Percentiles rank a stretch among this genome's conserved stretches.
These are phyloP conservation scores for Eupithecia subfuscata DNA, from an alignment of 2,888 invertebrate genomes.

Conservation along the genomic window DNA sequence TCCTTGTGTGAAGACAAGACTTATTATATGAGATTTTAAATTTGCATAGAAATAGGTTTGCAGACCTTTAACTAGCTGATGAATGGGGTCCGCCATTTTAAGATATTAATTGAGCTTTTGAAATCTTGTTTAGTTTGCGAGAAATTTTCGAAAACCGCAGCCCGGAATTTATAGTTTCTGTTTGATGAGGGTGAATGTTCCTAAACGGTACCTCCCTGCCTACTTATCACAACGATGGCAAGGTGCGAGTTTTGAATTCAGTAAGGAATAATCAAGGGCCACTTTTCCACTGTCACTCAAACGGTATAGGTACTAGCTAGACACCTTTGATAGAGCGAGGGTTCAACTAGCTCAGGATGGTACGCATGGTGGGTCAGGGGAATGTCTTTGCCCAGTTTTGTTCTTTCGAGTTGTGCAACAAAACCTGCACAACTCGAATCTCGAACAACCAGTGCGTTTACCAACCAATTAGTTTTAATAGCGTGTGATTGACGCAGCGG, in stretches of 20 bases:
- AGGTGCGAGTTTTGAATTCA: neutral
- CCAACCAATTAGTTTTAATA: no score
- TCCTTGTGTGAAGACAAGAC: slow-evolving; percentile 27
- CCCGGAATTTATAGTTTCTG: slow-evolving; percentile 13
- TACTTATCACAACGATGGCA: neutral
- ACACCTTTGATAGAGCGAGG: neutral
- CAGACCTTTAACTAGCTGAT: slow-evolving; percentile 46
- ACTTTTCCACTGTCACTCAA: neutral
- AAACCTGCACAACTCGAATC: no score
- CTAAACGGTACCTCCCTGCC: neutral
- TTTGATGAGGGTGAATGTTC: slow-evolving; percentile 18
- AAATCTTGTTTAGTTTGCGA: slow-evolving; percentile 18
- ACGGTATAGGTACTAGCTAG: neutral
- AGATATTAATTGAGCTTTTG: slow-evolving; percentile 32
- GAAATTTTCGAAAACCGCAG: slow-evolving; percentile 21
- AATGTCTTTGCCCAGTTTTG: neutral
- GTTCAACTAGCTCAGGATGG: neutral
- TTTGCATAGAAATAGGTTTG: slow-evolving; percentile 67
- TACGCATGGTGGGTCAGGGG: neutral
- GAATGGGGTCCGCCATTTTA: slow-evolving; percentile 41
- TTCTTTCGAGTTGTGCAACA: no score
- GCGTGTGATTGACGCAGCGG: no score
- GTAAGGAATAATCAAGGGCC: neutral
- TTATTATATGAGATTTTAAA: slow-evolving; percentile 61
- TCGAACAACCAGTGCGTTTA: no score